These are phyloP conservation scores for Enteromius unitaeniatus DNA, from an alignment of 2,797 vertebrate species.

Conservation along the genomic window DNA sequence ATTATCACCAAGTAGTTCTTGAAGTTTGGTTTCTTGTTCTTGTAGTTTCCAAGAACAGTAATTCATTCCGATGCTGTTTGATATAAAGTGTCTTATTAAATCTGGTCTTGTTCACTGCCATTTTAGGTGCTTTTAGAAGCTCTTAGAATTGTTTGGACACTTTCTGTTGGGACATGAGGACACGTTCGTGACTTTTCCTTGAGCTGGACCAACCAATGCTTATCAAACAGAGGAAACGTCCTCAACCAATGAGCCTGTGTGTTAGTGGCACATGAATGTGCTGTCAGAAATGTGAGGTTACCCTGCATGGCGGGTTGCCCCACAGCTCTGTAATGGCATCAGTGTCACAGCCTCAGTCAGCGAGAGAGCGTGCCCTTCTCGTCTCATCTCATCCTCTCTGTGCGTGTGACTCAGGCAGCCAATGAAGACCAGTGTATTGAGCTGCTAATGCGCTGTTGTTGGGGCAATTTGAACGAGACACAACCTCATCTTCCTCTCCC, in stretches of 20 bases:
- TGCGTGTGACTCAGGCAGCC: conserved; percentile 74
- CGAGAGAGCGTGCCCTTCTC: conserved; percentile 65
- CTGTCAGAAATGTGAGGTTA: conserved; percentile 54
- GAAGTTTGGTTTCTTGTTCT: not conserved
- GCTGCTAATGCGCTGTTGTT: conserved; percentile 79
- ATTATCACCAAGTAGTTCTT: not conserved
- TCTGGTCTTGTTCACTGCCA: not conserved
- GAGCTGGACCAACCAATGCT: conserved; percentile 21
- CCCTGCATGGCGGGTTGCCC: conserved; percentile 66
- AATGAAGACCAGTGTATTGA: conserved; percentile 71
- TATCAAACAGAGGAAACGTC: conserved; percentile 27
- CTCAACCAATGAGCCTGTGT: conserved; percentile 46
- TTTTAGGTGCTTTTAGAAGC: not conserved
- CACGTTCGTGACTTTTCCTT: conserved; percentile 1
- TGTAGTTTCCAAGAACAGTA: not conserved
- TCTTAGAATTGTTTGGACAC: not conserved
- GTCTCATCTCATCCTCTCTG: conserved; percentile 49
- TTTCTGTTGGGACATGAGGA: conserved; percentile 6
- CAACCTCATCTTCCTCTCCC: conserved; percentile 39
- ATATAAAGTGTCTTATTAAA: not conserved
- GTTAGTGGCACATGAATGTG: conserved; percentile 39
- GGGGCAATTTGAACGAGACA: conserved; percentile 72
- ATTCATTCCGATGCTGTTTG: not conserved
- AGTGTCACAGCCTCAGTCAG: conserved; percentile 75
- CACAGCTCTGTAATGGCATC: conserved; percentile 71